Conservation (phyloP, 1,140 invertebrate species). For the Triops cancriformis region DNA sequence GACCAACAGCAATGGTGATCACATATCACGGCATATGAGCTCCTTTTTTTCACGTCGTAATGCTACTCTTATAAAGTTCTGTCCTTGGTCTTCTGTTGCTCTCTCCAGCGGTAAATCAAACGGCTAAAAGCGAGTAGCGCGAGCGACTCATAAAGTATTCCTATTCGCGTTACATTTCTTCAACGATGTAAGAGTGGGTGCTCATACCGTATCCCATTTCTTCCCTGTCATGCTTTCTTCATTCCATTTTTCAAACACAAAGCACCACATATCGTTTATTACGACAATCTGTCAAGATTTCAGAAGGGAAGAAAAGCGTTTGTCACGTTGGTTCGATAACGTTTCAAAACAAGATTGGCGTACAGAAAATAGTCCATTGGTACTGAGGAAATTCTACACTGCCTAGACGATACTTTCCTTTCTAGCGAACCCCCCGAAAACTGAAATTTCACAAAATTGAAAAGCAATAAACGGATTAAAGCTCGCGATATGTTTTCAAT, state of each 20-base stretch:
- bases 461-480: too few species aligned
- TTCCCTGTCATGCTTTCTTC: not conserved
- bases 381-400: too few species aligned
- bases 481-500: too few species aligned
- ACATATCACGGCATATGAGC: not conserved
- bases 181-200: not conserved
- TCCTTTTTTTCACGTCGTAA: not conserved
- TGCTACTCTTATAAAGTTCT: not conserved
- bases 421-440: too few species aligned
- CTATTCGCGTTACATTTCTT: not conserved
- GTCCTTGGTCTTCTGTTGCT: not conserved
- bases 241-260: not conserved
- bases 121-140: not conserved
- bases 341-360: too few species aligned
- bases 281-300: too few species aligned
- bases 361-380: too few species aligned
- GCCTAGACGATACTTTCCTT: too few species aligned
- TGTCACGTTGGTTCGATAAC: too few species aligned
- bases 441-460: too few species aligned
- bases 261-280: too few species aligned
- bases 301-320: too few species aligned
- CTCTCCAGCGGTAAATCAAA: not conserved
- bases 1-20: not conserved
- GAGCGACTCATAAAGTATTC: not conserved
- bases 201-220: not conserved